Evolutionary conservation across 2,113 vertebrate genomes (phyloP).

Genomic region (Todiramphus chloris): DNA sequence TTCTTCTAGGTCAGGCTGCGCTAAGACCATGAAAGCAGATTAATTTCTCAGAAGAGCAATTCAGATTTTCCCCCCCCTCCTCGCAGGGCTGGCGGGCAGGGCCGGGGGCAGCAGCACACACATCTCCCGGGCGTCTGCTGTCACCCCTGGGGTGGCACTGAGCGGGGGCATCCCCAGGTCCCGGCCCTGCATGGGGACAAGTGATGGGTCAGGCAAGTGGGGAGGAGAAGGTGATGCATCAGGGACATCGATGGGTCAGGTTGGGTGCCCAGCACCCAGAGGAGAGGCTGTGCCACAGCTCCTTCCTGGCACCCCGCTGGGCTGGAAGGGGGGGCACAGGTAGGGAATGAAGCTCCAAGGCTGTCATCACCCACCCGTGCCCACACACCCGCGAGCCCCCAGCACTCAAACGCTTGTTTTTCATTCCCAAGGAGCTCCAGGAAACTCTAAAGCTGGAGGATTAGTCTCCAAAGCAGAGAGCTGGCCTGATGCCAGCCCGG

Average conservation of each 20-base stretch:
- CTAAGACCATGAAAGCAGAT: constrained; percentile 32
- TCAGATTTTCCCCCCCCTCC: not conserved
- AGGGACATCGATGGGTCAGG: not conserved
- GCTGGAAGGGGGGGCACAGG: not conserved
- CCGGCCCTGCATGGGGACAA: accelerated
- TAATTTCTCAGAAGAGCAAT: constrained; percentile 31
- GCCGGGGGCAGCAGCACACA: not conserved
- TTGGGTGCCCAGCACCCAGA: not conserved
- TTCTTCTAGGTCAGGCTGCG: constrained; percentile 3
- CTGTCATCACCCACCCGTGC: not conserved
- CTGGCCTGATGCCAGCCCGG: not conserved
- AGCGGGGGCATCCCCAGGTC: accelerated
- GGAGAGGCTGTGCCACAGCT: not conserved
- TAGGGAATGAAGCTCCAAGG: not conserved
- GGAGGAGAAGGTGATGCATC: not conserved
- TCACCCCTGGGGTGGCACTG: not conserved
- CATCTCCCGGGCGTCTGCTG: not conserved
- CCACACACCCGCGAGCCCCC: not conserved
- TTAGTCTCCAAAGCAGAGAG: constrained; percentile 30
- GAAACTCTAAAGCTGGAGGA: not conserved
- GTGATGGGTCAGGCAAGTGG: not conserved
- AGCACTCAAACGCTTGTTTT: not conserved
- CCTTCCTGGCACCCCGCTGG: not conserved
- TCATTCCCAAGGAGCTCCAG: not conserved
- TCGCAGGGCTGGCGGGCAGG: not conserved